A percentile compares a stretch with the other conserved stretches of the same genome.
These are phyloP conservation scores for Ptilorrhoa leucosticta DNA, from an alignment of 2,113 vertebrate species.

Conservation along the genomic window DNA sequence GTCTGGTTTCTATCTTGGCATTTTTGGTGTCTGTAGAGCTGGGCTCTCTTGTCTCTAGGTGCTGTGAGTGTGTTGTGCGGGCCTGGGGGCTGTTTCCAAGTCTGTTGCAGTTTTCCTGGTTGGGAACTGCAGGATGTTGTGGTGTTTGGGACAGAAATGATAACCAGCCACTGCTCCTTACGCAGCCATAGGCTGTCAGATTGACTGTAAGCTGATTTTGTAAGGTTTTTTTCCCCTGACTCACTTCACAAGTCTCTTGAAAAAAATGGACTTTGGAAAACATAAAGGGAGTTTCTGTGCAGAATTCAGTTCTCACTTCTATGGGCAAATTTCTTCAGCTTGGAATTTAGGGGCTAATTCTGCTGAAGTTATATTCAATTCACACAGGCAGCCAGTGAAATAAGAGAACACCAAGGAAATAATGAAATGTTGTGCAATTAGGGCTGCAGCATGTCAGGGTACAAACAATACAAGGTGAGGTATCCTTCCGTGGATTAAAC, in stretches of 20 bases:
- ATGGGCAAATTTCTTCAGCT: background rate
- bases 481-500: background rate
- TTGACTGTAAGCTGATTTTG: background rate
- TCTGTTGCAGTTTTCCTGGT: background rate
- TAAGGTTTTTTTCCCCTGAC: background rate
- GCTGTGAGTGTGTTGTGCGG: background rate
- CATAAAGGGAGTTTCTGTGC: background rate
- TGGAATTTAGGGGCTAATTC: constrained; percentile 48
- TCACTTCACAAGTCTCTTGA: background rate
- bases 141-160: background rate
- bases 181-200: background rate
- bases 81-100: background rate
- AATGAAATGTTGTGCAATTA: constrained; percentile 36
- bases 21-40: background rate
- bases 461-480: background rate
- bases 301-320: background rate
- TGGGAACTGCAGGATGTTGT: background rate
- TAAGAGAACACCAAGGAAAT: constrained; percentile 27
- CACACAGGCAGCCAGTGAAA: constrained; percentile 57
- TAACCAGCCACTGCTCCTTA: background rate
- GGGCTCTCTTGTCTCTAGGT: background rate
- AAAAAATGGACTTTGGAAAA: constrained; percentile 39
- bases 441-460: background rate
- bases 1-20: background rate
- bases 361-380: constrained; percentile 45